Evolutionary conservation across 2,888 invertebrate genomes (phyloP), one percentile per base, ranked within the genome.

Genomic region (Tineola bisselliella): DNA sequence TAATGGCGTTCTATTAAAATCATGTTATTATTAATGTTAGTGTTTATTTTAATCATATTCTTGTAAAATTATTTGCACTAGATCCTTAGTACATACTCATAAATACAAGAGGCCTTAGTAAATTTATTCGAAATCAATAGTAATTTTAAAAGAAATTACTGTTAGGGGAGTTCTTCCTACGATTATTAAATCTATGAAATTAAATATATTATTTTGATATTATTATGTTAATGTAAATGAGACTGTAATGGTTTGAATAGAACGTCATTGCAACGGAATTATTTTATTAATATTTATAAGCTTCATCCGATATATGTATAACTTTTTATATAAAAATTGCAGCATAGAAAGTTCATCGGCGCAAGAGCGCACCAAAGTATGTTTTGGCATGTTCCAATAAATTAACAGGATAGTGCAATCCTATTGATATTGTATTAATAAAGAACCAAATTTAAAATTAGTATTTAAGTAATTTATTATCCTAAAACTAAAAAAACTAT

Each of bases 381-480:
- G 79, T 82, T 79, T 83, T 77, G 81, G 80, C 82, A 83, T 72
- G 79, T 80, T 81, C 77, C 81, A 81, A 75, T 78, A 80, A 82
- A 72, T 79, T 79, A 76, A 81, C 84, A 83, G 81, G 78, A 86
- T 84, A 86, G 83, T 80, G 81, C 81, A 79, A 86, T 87, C 86
- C 84, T 84, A 84, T 79, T 81, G 82, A 86, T 87, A 86, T 86
- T 86, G 86, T 87, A 86, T 84, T 84, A 84, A 86, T 87, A 86
- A 88, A 88, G 88, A 88, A 87, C 88, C 87, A 88, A 87, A 86
- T 80, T 84, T 84, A 81, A 80, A 83, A 76, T 83, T 88, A 88
- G 87, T 76, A 80, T 81, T 81, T 87, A 86, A 87, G 86, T 88
- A 87, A 88, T 87, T 87, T 87, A 88, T 87, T 87, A 87, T 87